Evolutionary conservation across 2,888 invertebrate genomes (phyloP).

Genomic region (Acheta domesticus): DNA sequence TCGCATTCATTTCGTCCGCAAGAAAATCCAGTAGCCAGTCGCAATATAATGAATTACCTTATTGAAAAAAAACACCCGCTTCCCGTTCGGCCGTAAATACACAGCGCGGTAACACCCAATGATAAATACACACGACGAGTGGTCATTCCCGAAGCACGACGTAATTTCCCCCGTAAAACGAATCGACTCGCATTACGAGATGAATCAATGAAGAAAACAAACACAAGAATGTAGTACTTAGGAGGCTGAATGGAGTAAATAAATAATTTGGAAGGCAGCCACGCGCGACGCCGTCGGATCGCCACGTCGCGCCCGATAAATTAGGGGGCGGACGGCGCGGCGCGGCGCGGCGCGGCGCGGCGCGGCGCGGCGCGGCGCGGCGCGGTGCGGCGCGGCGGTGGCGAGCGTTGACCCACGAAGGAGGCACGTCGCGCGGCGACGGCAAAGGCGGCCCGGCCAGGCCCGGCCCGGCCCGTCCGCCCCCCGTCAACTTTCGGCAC

Average conservation of each 20-base stretch:
- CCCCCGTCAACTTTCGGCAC: conserved; percentile 33
- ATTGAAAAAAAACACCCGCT: too few species aligned
- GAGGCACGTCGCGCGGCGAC: too few species aligned
- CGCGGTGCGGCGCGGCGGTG: too few species aligned
- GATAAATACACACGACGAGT: conserved; percentile 1
- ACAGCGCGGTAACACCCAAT: background rate
- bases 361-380: too few species aligned
- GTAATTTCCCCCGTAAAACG: background rate
- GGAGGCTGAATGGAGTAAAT: conserved; percentile 18
- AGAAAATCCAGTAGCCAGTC: too few species aligned
- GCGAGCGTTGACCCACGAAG: too few species aligned
- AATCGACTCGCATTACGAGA: background rate
- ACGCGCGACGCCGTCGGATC: background rate
- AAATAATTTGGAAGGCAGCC: conserved; percentile 9
- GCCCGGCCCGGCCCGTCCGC: background rate
- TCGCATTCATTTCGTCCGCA: too few species aligned
- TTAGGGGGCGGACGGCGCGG: background rate
- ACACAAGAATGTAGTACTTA: conserved; percentile 5
- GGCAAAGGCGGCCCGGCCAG: background rate
- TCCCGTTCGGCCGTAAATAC: too few species aligned
- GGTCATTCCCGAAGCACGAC: background rate
- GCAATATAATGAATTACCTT: too few species aligned
- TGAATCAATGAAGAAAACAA: conserved; percentile 18
- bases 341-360: background rate
- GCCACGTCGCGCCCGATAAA: background rate